Base-by-base conservation (phyloP, 2,113 vertebrate species). In the Xenopus borealis region DNA sequence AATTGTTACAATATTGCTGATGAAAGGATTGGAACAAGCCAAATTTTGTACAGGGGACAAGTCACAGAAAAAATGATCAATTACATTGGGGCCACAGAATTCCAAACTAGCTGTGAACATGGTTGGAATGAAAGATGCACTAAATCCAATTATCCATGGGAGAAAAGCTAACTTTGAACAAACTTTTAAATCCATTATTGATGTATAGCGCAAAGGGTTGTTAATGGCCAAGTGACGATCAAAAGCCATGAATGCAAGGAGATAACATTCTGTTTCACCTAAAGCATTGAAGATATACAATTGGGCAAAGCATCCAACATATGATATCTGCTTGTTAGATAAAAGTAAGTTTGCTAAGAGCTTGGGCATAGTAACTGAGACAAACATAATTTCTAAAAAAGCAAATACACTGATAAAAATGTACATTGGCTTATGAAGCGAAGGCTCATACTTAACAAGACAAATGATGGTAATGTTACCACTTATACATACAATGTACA, bases 41-140 rank as follows among this genome's bases (percentile, higher is more conserved):
- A 86, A 70, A 10, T 4, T 46, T 10, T 82, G 64, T 4, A 86
- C 72, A 45, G 84, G 83, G 17, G 72, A 63, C 67, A 82, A 79
- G 72, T 86, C 84, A 78, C 83, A 87, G 61, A 84, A 86, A 27
- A 80, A 57, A 70, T 84, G 81, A 53, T 78, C 47, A 61, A 85
- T 83, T 45, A 81, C 45, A 40, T 82, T 84, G 19, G 81, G 73
- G 0, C 82, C 84, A 73, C 85, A 87, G 69, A 86, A 84, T 0
- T 84, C 79, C 50, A 87, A 40, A 2, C 72, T 79, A 23, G 82
- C 81, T 27, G 83, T 82, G 66, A 80, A 78, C 0, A 23, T 71
- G 17, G 78, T 72, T 46, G 81, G 80, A 50, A 83, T 80, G 3
- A 81, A 71, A 33, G 82, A 58, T 9, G 78, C 71, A 33, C 77